Conservation (phyloP, 2,113 vertebrate species). For the Zonotrichia leucophrys region DNA sequence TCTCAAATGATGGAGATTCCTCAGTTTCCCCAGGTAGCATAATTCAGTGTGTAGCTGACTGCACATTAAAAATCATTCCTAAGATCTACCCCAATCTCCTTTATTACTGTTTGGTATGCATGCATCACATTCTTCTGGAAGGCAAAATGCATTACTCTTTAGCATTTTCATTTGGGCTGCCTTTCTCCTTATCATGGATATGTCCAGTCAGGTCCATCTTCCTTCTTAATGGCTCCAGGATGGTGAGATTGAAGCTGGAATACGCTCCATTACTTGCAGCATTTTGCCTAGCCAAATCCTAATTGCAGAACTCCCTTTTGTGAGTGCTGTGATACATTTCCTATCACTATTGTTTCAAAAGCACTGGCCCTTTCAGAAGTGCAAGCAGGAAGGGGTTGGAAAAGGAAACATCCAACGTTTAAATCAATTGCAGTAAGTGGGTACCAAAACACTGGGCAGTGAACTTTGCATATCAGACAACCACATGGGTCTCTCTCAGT, state of each 20-base stretch:
- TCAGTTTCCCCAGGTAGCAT: constrained; percentile 10
- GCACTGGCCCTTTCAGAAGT: neutral
- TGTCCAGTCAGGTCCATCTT: neutral
- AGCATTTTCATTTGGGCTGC: neutral
- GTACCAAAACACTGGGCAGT: neutral
- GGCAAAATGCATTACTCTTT: neutral
- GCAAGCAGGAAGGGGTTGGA: neutral
- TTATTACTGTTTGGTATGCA: neutral
- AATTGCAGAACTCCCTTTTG: neutral
- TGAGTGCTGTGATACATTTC: neutral
- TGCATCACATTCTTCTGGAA: neutral
- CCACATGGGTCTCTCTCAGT: neutral
- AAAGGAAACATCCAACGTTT: neutral
- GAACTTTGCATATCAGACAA: neutral
- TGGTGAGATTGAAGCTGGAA: neutral
- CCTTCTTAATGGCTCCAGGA: neutral
- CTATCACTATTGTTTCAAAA: neutral
- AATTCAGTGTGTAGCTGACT: neutral
- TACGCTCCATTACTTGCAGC: neutral
- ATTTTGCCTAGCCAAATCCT: neutral
- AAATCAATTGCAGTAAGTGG: neutral
- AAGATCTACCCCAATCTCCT: neutral
- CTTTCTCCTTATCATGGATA: neutral
- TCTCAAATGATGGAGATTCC: neutral
- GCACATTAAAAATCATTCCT: neutral